Evolutionary conservation across 92 coral and sea anemone genomes (phyloP), one percentile per base, ranked within the genome.

Genomic region (Palythoa caribaeorum): DNA sequence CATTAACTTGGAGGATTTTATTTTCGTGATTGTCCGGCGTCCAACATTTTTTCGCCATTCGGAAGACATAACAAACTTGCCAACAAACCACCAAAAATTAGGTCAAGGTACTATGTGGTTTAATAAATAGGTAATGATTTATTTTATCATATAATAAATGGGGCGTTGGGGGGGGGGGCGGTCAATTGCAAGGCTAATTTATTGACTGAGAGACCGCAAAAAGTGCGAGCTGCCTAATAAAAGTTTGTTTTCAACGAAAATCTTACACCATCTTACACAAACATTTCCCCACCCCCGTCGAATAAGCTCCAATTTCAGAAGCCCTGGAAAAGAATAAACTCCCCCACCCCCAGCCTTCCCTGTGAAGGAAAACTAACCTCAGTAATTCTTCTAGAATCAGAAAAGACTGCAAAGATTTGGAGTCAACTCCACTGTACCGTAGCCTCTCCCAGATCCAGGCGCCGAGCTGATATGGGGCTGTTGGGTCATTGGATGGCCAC

Each of bases 361-460:
- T 57, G 63, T 57, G 63, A 57, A 57, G 15, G 63, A 57, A 57
- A 57, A 57, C 63, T 57, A 57, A 57, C 63, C 63, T 57, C 63
- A 57, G 63, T 57, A 57, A 57, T 57, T 57, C 63, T 57, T 57
- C 63, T 57, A 57, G 63, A 57, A 57, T 57, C 63, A 57, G 63
- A 57, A 57, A 57, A 57, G 63, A 57, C 63, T 57, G 63, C 63
- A 57, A 57, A 57, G 63, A 57, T 57, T 57, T 57, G 63, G 63
- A 57, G 63, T 57, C 63, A 57, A 57, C 63, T 57, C 63, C 63
- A 57, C 63, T 57, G 63, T 57, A 57, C 63, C 63, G 63, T 57
- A 57, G 63, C 63, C 63, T 57, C 63, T 65, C 48, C 87, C 87
- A 83, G 65, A 83, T 83, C 89, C 89, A 85, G 21, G 50, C 84